A percentile compares a stretch with the other conserved stretches of the same genome.
Evolutionary conservation across 64 coral and sea anemone genomes (phyloP).

Genomic region (Platygyra sinensis): DNA sequence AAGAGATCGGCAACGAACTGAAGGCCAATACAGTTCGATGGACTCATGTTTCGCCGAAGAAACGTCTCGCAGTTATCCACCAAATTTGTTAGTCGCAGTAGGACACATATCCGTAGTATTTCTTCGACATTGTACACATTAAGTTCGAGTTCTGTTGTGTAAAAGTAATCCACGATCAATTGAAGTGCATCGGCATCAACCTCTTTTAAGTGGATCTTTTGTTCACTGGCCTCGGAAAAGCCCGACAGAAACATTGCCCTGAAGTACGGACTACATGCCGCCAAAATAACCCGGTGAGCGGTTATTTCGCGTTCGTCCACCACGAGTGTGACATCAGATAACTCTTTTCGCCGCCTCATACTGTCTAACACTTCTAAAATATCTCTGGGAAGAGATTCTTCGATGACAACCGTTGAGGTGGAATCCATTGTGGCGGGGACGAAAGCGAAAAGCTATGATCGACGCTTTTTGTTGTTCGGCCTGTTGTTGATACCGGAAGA

Average conservation of each 20-base stretch:
- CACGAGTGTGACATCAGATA: constrained; percentile 88
- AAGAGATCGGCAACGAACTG: constrained; percentile 85
- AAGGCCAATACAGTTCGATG: constrained; percentile 90
- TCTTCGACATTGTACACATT: constrained; percentile 89
- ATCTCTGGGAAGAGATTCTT: constrained; percentile 77
- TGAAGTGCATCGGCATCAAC: constrained; percentile 66
- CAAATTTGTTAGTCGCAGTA: constrained; percentile 75
- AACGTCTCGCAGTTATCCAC: constrained; percentile 96
- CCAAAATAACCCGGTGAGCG: constrained; percentile 89
- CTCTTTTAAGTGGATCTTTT: constrained; percentile 77
- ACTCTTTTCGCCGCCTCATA: constrained; percentile 78
- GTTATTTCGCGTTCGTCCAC: constrained; percentile 49
- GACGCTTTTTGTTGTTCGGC: background rate
- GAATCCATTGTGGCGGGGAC: constrained; percentile 55
- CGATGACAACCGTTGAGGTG: constrained; percentile 70
- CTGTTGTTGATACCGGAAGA: constrained; percentile 32
- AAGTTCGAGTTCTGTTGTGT: constrained; percentile 88
- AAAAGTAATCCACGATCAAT: constrained; percentile 87
- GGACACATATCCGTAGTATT: constrained; percentile 76
- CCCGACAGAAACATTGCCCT: constrained; percentile 98
- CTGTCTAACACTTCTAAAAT: constrained; percentile 80
- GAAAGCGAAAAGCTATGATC: background rate
- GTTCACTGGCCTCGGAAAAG: constrained; percentile 83
- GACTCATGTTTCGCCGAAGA: constrained; percentile 90
- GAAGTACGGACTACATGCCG: constrained; percentile 97